A percentile compares a stretch with the other conserved stretches of the same genome.
phyloP scores from a whole-genome alignment of 2,113 vertebrate genomes.

The Lagenorhynchus albirostris region DNA sequence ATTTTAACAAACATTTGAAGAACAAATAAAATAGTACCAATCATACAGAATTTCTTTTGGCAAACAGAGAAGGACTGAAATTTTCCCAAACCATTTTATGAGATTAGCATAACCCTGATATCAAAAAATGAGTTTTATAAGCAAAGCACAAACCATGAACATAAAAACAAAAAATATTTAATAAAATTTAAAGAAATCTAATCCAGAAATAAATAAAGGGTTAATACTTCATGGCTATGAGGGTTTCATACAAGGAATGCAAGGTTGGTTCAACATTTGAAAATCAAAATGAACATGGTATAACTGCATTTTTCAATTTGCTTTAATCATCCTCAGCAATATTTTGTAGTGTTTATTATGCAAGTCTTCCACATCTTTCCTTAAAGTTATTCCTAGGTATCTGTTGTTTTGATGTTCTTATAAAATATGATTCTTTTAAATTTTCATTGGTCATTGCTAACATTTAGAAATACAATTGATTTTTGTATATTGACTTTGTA shows the following conservation, averaged over 20 bases:
- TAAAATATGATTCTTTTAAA: background rate
- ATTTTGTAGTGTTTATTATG: background rate
- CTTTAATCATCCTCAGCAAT: background rate
- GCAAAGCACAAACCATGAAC: background rate
- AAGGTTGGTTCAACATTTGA: background rate
- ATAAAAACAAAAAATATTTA: background rate
- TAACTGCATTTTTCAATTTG: background rate
- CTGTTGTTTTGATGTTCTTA: background rate
- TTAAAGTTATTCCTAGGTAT: background rate
- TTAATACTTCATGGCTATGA: background rate
- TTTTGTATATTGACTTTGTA: background rate
- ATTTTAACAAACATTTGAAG: conserved; percentile 17
- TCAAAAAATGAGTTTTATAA: background rate
- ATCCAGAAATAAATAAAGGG: background rate
- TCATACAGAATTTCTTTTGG: background rate
- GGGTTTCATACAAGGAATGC: background rate
- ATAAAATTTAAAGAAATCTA: background rate
- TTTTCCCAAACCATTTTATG: background rate
- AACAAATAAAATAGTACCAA: background rate
- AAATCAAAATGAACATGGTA: background rate
- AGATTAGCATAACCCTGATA: background rate
- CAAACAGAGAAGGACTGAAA: background rate
- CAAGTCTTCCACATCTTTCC: background rate
- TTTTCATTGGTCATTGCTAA: background rate
- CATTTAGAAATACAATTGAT: background rate